A percentile compares a stretch with the other conserved stretches of the same genome.
These are phyloP conservation scores for Albula goreensis DNA, from an alignment of 2,113 vertebrate species.

Conservation along the genomic window DNA sequence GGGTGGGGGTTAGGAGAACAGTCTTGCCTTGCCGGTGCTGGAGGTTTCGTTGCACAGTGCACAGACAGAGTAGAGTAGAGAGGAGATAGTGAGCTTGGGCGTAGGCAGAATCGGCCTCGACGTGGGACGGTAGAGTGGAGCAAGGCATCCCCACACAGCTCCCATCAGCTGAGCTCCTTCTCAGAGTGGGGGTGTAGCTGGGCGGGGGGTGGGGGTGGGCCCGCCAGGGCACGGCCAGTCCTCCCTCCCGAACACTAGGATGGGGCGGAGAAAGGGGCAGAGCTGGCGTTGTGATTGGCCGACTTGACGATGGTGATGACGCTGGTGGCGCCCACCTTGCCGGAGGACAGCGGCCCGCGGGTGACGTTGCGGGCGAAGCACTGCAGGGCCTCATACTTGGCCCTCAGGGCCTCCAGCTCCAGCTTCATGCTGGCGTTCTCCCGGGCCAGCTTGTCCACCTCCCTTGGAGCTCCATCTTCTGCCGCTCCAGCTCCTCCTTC, in stretches of 20 bases:
- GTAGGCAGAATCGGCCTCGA: constrained; percentile 10
- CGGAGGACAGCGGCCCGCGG: constrained; percentile 76
- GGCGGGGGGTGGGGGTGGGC: neutral
- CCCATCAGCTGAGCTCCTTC: constrained; percentile 14
- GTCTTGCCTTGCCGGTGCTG: constrained; percentile 57
- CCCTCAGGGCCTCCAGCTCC: constrained; percentile 93
- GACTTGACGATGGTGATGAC: constrained; percentile 99
- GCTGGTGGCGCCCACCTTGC: constrained; percentile 88
- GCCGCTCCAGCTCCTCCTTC: constrained; percentile 96
- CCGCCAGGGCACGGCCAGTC: neutral
- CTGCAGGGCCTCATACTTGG: constrained; percentile 96
- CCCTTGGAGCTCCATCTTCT: constrained; percentile 93
- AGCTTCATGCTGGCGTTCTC: constrained; percentile 96
- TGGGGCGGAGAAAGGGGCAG: constrained; percentile 62
- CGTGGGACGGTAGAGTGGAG: neutral
- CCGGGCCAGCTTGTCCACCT: constrained; percentile 96
- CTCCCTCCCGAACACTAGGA: constrained; percentile 64
- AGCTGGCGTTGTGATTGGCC: constrained; percentile 58
- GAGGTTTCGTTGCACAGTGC: constrained; percentile 61
- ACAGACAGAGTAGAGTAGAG: constrained; percentile 53
- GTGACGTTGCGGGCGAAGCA: constrained; percentile 93
- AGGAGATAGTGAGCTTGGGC: constrained; percentile 51
- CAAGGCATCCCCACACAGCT: neutral
- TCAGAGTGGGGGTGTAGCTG: neutral
- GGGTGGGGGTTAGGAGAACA: constrained; percentile 40